Evolutionary conservation across 1,140 invertebrate species (phyloP).

Genomic region (Meteorus sp.): DNA sequence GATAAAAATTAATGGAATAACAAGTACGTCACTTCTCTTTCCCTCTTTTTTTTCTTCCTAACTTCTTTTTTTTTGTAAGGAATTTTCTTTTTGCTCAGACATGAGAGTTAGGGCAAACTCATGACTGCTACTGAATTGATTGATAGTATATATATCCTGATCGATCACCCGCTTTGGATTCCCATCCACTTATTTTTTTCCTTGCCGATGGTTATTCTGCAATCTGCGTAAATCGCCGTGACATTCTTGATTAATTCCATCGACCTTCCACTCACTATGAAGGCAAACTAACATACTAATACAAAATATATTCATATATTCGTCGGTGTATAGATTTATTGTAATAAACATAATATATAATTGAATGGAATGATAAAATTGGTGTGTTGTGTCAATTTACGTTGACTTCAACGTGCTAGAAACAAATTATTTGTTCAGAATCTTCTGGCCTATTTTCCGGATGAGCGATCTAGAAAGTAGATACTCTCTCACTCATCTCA

Average conservation of each 20-base stretch:
- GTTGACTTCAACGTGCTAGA: background rate
- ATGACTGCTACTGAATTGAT: constrained; percentile 21
- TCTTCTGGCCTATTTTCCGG: constrained; percentile 21
- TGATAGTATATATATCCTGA: constrained; percentile 14
- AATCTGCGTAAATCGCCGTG: constrained; percentile 12
- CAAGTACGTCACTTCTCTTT: too few relatives aligned
- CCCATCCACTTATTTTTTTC: constrained; percentile 5
- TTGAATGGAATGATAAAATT: background rate
- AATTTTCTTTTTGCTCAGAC: background rate
- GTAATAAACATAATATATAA: background rate
- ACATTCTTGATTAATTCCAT: background rate
- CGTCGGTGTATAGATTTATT: background rate
- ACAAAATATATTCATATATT: too few relatives aligned
- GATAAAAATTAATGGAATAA: too few relatives aligned
- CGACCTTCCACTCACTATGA: too few relatives aligned
- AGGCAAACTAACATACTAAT: too few relatives aligned
- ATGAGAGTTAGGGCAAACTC: background rate
- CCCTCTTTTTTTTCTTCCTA: too few relatives aligned
- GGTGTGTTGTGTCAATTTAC: constrained; percentile 8
- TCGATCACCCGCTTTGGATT: constrained; percentile 16
- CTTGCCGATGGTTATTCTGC: background rate
- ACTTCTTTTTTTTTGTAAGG: too few relatives aligned
- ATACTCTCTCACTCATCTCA: too few relatives aligned
- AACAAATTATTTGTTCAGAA: constrained; percentile 25
- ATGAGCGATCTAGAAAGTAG: constrained; percentile 16